Percentiles rank a stretch among this genome's conserved stretches.
These are phyloP conservation scores for Haplochromis vanheusdeni DNA, from an alignment of 2,113 vertebrate genomes.

Conservation along the genomic window DNA sequence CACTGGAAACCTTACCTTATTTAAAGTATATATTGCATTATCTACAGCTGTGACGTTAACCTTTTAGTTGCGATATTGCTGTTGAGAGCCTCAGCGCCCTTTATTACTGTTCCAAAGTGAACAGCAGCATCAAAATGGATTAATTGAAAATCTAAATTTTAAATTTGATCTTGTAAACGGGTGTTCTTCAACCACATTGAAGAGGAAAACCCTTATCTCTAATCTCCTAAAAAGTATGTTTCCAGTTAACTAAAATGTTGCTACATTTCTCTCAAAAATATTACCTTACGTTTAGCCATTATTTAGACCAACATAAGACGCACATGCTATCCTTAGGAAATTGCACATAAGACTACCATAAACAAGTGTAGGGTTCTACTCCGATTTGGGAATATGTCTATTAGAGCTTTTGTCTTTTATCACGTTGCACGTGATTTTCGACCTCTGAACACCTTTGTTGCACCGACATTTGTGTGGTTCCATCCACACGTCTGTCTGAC, in stretches of 20 bases:
- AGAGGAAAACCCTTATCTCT: neutral
- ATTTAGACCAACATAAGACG: neutral
- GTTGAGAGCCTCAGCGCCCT: neutral
- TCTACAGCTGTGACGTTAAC: neutral
- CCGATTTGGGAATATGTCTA: neutral
- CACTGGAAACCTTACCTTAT: neutral
- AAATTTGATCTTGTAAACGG: neutral
- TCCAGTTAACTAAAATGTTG: neutral
- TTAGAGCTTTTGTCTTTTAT: neutral
- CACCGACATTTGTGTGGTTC: neutral
- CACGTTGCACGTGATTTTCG: fast-evolving
- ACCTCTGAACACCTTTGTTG: neutral
- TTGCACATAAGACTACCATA: neutral
- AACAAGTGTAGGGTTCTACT: neutral
- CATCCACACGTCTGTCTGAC: neutral
- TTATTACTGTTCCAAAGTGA: neutral
- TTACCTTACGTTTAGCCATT: neutral
- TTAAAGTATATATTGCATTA: neutral
- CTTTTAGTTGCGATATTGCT: neutral
- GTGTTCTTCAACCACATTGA: neutral
- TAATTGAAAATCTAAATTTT: neutral
- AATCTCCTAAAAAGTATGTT: neutral
- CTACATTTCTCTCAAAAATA: neutral
- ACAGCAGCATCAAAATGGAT: neutral
- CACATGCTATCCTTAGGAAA: neutral